Conservation (phyloP, 2,797 vertebrate genomes). For the Chrysocyon brachyurus region DNA sequence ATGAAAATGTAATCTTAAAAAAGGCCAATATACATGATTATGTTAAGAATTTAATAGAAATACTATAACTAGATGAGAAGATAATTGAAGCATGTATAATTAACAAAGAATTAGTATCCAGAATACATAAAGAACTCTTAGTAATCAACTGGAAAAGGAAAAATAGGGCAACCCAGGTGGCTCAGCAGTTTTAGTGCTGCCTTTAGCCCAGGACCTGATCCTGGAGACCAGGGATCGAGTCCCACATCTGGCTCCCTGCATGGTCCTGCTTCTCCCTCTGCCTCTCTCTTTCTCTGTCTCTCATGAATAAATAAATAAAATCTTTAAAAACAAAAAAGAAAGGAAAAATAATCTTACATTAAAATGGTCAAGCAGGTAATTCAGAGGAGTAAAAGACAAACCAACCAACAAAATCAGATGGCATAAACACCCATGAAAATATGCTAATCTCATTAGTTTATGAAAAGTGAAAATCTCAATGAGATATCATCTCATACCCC, state of each 20-base stretch:
- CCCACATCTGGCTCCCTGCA: too few relatives aligned
- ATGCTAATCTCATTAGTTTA: slow-evolving; percentile 11
- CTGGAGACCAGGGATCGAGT: too few relatives aligned
- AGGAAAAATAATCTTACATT: neutral
- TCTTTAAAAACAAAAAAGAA: neutral
- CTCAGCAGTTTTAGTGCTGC: too few relatives aligned
- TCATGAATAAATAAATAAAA: too few relatives aligned
- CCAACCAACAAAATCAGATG: neutral
- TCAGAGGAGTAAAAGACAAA: neutral
- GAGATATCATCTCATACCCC: neutral
- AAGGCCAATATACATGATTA: neutral
- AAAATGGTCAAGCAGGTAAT: neutral
- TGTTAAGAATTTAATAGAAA: slow-evolving; percentile 27
- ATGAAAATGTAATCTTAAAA: neutral
- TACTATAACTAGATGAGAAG: neutral
- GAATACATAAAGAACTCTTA: neutral
- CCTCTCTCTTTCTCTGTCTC: too few relatives aligned
- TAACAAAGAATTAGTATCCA: neutral
- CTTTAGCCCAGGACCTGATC: too few relatives aligned
- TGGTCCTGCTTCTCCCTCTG: too few relatives aligned
- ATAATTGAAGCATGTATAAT: neutral
- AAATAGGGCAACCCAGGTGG: neutral
- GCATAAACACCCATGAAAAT: neutral
- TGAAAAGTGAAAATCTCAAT: neutral
- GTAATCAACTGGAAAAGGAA: neutral